Base-by-base conservation (phyloP, 2,888 invertebrate species). In the Temnothorax rugatulus region DNA sequence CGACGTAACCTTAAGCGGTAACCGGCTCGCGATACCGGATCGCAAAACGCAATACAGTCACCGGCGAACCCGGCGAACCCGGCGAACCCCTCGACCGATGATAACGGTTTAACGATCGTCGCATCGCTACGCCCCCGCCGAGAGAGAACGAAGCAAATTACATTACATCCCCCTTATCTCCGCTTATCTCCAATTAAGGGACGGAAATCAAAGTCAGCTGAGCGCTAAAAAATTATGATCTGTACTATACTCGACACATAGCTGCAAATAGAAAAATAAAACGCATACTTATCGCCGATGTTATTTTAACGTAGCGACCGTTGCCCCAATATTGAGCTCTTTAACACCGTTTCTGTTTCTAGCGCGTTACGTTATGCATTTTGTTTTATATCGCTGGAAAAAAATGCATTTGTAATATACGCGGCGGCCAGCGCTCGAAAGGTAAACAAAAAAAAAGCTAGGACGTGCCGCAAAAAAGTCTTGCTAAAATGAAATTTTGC, bases 101-200 rank as follows among this genome's bases (percentile, higher is more conserved):
- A 68, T 82, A 69, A 83, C 25, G 29, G 38, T 47, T 82, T 83
- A 69, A 83, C 52, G 82, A 83, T 82, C 38, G n/a, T 59, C 66
- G 25, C 15, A 9, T 50, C n/a, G 38, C 41, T 57, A 57, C 66
- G 38, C 41, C 25, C 11, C 44, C 38, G 11, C 9, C 9, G 68
- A 41, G 69, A 41, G 69, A 54, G 63, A 25, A 64, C 50, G 63
- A 25, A 38, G 18, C 68, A 52, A 79, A 21, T 34, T 44, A 29
- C 44, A 21, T n/a, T 69, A 47, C 57, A 57, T 29, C 11, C 13
- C 57, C 34, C 13, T 64, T 15, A 15, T 13, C n/a, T 68, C 13
- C 18, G 13, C 75, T 75, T 75, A 50, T 61, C 21, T 38, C 11
- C 34, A 63, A 63, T 76, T 50, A 50, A 21, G 7, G 38, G 4